A percentile compares a stretch with the other conserved stretches of the same genome.
These are phyloP conservation scores for Leucopternis melanops DNA, from an alignment of 2,113 vertebrate genomes.

Conservation along the genomic window DNA sequence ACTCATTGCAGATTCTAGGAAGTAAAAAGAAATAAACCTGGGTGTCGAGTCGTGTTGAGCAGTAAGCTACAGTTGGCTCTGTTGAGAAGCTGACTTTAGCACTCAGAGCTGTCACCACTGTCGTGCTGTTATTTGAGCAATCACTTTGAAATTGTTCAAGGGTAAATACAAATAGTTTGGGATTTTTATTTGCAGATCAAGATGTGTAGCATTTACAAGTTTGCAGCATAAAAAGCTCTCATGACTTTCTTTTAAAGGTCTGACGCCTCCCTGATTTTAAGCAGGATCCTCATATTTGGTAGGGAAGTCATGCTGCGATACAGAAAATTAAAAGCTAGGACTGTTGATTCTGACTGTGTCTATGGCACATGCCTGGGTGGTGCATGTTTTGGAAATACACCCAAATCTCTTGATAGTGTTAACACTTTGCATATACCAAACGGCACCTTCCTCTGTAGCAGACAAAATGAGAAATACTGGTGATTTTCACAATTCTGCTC, in stretches of 20 bases:
- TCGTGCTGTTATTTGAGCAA: neutral
- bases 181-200: neutral
- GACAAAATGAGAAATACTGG: neutral
- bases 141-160: neutral
- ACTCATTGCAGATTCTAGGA: neutral
- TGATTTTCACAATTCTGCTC: neutral
- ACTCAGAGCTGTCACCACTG: neutral
- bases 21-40: neutral
- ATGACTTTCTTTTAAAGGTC: neutral
- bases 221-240: neutral
- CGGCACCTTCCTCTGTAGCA: neutral
- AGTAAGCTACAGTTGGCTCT: neutral
- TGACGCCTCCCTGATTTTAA: neutral
- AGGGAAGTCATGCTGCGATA: neutral
- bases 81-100: neutral
- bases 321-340: neutral
- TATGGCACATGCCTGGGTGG: neutral
- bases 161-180: neutral
- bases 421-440: neutral
- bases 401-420: neutral
- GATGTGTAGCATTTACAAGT: neutral
- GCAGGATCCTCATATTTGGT: neutral
- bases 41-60: neutral
- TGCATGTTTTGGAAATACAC: neutral
- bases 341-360: neutral